Conservation (phyloP, 2,113 vertebrate genomes). For the Desmodus rotundus region DNA sequence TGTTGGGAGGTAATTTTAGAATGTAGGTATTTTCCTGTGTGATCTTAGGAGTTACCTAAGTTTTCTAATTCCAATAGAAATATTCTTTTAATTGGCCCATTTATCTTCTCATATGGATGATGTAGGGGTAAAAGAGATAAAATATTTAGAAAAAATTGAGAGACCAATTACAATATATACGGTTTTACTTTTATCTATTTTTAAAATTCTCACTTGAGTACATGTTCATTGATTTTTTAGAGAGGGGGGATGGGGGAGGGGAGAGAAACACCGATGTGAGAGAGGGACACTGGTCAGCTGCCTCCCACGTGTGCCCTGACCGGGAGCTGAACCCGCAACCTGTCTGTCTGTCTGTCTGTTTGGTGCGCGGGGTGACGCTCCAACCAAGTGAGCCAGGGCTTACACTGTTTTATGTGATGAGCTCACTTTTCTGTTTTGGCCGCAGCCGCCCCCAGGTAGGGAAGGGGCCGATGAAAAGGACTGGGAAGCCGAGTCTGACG, state of each 20-base stretch:
- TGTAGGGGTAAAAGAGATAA: not conserved
- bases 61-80: not conserved
- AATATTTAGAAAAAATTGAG: not conserved
- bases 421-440: not conserved
- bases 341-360: no score
- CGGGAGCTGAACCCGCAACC: no score
- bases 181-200: not conserved
- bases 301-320: no score
- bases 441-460: not conserved
- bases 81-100: not conserved
- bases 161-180: not conserved
- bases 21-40: not conserved
- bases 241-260: no score
- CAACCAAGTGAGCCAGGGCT: no score
- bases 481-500: not conserved
- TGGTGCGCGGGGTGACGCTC: no score
- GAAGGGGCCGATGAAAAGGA: not conserved
- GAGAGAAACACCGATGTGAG: no score
- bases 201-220: no score
- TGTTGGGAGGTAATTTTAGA: conserved; percentile 2
- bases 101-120: not conserved
- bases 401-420: not conserved
- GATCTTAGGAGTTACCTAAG: not conserved
- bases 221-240: no score
- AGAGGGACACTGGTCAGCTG: no score